Percentiles rank a stretch among this genome's conserved stretches.
Conservation (phyloP, 1,140 invertebrate genomes). For the Potamilus streckersoni region DNA sequence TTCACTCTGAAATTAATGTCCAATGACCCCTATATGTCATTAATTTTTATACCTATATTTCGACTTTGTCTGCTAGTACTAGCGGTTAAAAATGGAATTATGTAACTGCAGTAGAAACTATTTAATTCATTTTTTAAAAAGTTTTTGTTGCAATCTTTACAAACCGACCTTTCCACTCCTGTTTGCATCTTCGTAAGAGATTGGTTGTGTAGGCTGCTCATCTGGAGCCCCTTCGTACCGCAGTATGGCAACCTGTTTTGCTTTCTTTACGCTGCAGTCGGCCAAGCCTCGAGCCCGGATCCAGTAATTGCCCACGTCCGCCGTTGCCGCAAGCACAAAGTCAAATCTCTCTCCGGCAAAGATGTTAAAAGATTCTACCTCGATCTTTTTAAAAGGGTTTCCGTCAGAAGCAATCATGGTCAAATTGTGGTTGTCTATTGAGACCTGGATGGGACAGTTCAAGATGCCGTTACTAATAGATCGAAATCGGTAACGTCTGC, state of each 20-base stretch:
- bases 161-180: constrained; percentile 45
- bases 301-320: constrained; percentile 83
- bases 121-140: no score
- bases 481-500: constrained; percentile 80
- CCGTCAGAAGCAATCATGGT: constrained; percentile 49
- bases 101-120: no score
- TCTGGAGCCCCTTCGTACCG: constrained; percentile 42
- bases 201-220: constrained; percentile 68
- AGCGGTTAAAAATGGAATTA: no score
- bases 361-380: constrained; percentile 41
- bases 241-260: constrained; percentile 78
- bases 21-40: no score
- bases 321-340: constrained; percentile 82
- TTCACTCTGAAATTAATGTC: no score
- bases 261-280: constrained; percentile 81
- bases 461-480: constrained; percentile 87
- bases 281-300: constrained; percentile 81
- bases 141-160: no score
- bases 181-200: constrained; percentile 75
- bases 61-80: no score
- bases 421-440: constrained; percentile 46
- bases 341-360: constrained; percentile 72
- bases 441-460: constrained; percentile 75
- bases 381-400: constrained; percentile 31
- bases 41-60: no score